phyloP scores from a whole-genome alignment of 2,113 vertebrate species.

The Misgurnus mizolepis region DNA sequence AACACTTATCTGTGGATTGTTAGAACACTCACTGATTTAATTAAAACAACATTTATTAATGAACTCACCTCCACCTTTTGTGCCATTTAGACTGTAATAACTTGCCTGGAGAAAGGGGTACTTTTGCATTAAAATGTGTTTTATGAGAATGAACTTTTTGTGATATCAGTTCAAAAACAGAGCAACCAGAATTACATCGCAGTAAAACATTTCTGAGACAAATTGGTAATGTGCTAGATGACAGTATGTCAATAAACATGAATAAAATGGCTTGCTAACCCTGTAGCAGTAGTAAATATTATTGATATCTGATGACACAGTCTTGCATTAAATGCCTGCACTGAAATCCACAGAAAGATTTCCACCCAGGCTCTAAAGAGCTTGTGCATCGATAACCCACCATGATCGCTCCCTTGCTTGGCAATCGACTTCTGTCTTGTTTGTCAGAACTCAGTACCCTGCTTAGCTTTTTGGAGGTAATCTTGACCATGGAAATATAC shows the following conservation, averaged over 20 bases:
- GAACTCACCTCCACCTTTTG: constrained; percentile 78
- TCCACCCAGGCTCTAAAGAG: background rate
- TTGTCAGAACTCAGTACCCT: background rate
- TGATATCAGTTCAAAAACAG: background rate
- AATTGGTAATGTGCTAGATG: background rate
- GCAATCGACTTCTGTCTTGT: background rate
- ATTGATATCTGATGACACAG: background rate
- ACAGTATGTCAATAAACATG: background rate
- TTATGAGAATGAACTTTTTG: constrained; percentile 3
- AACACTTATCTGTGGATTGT: constrained; percentile 80
- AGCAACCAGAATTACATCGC: background rate
- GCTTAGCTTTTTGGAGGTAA: background rate
- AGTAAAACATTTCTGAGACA: background rate
- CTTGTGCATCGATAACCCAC: background rate
- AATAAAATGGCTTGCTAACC: background rate
- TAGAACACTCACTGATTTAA: constrained; percentile 78
- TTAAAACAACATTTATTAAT: constrained; percentile 83
- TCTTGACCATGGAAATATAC: background rate
- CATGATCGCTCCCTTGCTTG: background rate
- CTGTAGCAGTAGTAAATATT: background rate
- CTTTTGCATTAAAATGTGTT: background rate
- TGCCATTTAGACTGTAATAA: constrained; percentile 70
- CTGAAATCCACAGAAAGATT: background rate
- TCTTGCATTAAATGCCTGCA: background rate
- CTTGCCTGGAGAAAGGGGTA: constrained; percentile 55